Conservation (phyloP, 92 coral and sea anemone genomes). For the Umimayanthus chanpuru region DNA sequence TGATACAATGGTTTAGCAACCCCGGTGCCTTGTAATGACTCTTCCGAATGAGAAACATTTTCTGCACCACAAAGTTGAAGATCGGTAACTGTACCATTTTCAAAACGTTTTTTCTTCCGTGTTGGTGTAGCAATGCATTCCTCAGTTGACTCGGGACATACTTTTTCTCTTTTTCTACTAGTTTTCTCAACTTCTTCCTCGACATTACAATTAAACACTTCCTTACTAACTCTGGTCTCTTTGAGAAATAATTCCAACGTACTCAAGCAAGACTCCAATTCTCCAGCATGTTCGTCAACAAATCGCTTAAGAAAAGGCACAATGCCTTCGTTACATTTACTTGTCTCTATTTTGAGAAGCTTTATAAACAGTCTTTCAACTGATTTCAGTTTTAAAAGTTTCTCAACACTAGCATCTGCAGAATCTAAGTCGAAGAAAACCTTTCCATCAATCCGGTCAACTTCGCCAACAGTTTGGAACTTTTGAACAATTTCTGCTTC, state of each 20-base stretch:
- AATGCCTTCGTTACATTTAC: conserved; percentile 11
- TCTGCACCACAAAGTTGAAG: background rate
- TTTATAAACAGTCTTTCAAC: conserved; percentile 41
- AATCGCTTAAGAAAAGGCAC: conserved; percentile 3
- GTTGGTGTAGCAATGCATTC: background rate
- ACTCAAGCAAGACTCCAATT: background rate
- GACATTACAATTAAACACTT: background rate
- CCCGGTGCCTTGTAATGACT: background rate
- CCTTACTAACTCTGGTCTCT: background rate
- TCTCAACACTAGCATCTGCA: background rate
- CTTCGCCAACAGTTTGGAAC: conserved; percentile 13
- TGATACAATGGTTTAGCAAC: background rate
- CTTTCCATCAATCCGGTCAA: conserved; percentile 33
- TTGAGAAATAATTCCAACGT: conserved; percentile 12
- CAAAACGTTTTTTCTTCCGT: conserved; percentile 19
- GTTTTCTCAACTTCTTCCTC: background rate
- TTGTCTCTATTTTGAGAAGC: conserved; percentile 9
- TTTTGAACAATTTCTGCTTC: conserved; percentile 31
- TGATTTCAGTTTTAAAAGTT: conserved; percentile 29
- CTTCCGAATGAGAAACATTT: background rate
- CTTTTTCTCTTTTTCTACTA: background rate
- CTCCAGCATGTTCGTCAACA: conserved; percentile 14
- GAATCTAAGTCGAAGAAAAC: conserved; percentile 33
- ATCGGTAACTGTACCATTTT: background rate
- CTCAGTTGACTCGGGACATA: background rate